Conservation (phyloP, 2,888 invertebrate genomes). For the Spodoptera exigua region DNA sequence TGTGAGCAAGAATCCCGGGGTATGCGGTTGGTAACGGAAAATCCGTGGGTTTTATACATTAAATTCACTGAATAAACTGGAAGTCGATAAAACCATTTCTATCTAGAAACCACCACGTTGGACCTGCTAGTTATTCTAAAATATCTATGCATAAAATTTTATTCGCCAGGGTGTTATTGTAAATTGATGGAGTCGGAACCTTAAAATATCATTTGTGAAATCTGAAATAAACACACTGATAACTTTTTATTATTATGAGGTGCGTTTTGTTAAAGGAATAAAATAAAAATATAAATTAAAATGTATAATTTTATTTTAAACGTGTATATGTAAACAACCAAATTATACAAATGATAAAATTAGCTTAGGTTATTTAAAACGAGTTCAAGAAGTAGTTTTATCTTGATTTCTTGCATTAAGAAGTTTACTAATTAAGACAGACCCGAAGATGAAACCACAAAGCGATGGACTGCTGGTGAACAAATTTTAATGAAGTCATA, state of each 20-base stretch:
- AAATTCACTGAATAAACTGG: conserved; percentile 80
- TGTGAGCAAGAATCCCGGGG: conserved; percentile 70
- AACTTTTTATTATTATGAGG: too few relatives aligned
- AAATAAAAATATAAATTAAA: too few relatives aligned
- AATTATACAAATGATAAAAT: too few relatives aligned
- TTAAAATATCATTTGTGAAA: conserved; percentile 37
- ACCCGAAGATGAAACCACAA: conserved; percentile 35
- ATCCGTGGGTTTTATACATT: conserved; percentile 78
- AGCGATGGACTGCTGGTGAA: conserved; percentile 41
- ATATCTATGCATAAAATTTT: conserved; percentile 69
- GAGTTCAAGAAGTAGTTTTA: neutral
- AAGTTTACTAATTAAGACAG: conserved; percentile 39
- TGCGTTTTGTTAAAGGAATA: too few relatives aligned
- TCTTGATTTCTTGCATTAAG: conserved; percentile 14
- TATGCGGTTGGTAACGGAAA: conserved; percentile 71
- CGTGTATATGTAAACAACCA: too few relatives aligned
- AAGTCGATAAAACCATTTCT: conserved; percentile 78
- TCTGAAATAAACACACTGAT: conserved; percentile 15
- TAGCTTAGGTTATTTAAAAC: too few relatives aligned
- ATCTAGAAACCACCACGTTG: conserved; percentile 69
- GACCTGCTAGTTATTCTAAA: conserved; percentile 67
- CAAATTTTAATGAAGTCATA: conserved; percentile 54
- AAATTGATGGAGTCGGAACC: conserved; percentile 46
- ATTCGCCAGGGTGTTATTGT: conserved; percentile 58
- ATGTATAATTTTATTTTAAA: too few relatives aligned